phyloP scores from a whole-genome alignment of 2,113 vertebrate species.

The Varanus komodoensis region DNA sequence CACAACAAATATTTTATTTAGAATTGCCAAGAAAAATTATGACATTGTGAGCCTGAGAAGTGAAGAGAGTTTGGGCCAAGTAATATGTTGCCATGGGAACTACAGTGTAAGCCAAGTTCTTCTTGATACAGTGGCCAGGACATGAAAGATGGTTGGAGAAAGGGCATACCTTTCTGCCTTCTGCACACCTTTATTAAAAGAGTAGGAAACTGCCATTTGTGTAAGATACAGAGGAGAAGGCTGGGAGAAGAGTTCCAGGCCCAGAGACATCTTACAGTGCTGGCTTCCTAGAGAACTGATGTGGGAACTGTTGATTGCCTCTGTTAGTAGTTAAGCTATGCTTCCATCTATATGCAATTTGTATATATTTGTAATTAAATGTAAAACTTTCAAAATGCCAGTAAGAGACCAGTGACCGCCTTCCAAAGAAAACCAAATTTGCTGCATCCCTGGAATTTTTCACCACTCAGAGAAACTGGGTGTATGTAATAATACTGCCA shows the following conservation, averaged over 20 bases:
- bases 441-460: background rate
- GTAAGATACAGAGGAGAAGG: background rate
- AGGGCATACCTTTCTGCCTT: no score
- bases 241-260: background rate
- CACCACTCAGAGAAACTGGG: background rate
- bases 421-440: background rate
- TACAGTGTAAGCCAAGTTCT: background rate
- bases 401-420: background rate
- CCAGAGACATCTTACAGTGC: background rate
- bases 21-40: background rate
- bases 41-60: background rate
- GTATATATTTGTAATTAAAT: background rate
- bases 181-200: background rate
- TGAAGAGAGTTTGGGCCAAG: background rate
- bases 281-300: background rate
- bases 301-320: background rate
- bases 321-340: background rate
- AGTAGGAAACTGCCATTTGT: no score
- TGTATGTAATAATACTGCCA: background rate
- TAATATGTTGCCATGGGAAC: conserved; percentile 10
- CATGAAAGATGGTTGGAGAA: background rate
- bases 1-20: background rate
- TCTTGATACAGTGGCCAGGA: background rate
- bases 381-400: background rate
- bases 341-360: background rate